phyloP scores from a whole-genome alignment of 2,797 vertebrate species.

The Jordanella pulchra region DNA sequence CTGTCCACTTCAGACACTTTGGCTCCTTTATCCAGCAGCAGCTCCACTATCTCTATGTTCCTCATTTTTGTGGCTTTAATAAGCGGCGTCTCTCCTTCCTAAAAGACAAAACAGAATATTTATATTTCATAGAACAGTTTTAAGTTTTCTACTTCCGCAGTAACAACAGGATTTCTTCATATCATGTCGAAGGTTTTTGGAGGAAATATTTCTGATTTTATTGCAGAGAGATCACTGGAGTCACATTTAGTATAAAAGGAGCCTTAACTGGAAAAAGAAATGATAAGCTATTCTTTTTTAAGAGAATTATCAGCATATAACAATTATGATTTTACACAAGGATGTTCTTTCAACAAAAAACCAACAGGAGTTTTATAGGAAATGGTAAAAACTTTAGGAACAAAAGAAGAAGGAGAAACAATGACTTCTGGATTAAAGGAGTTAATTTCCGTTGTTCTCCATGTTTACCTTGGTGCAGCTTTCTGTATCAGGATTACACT shows the following conservation, averaged over 20 bases:
- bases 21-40: conserved; percentile 94
- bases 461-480: conserved; percentile 92
- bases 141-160: background rate
- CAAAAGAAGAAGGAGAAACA: background rate
- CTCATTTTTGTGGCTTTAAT: conserved; percentile 99
- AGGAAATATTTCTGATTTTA: background rate
- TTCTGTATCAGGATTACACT: conserved; percentile 97
- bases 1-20: conserved; percentile 95
- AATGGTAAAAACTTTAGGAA: background rate
- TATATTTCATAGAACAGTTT: background rate
- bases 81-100: conserved; percentile 96
- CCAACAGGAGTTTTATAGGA: background rate
- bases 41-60: conserved; percentile 96
- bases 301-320: no score
- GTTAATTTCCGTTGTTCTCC: background rate
- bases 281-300: no score
- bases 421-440: background rate
- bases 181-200: background rate
- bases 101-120: conserved; percentile 23
- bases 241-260: no score
- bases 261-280: no score
- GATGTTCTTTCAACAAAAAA: background rate
- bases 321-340: background rate
- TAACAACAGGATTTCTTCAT: background rate
- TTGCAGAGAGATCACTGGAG: no score